Evolutionary conservation across 2,888 invertebrate species (phyloP).

Genomic region (Sinopyrophorus schimmeli): DNA sequence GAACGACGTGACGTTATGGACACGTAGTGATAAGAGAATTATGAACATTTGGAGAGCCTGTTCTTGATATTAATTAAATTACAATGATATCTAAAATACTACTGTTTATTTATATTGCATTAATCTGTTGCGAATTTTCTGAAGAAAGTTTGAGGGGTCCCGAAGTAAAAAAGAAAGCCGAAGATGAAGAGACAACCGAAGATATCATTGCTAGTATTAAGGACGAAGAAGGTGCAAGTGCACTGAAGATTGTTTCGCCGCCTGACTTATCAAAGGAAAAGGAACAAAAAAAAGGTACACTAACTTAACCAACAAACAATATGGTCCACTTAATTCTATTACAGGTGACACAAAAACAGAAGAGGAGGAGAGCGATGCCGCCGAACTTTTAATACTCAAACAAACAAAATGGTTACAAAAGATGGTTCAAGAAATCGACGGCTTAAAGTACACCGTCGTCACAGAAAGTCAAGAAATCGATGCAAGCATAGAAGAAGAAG

Average conservation of each 20-base stretch:
- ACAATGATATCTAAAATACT: conserved; percentile 41
- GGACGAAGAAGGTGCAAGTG: conserved; percentile 45
- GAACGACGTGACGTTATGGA: conserved; percentile 39
- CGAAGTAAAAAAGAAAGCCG: conserved; percentile 37
- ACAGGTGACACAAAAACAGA: conserved; percentile 26
- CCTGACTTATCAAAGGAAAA: conserved; percentile 54
- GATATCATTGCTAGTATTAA: conserved; percentile 48
- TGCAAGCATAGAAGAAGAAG: conserved; percentile 55
- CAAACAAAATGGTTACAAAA: conserved; percentile 54
- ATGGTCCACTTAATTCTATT: conserved; percentile 1
- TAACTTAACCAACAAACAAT: too few species aligned
- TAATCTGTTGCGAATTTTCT: conserved; percentile 48
- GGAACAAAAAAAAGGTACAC: conserved; percentile 48
- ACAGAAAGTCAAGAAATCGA: conserved; percentile 43
- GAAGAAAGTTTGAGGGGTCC: conserved; percentile 42
- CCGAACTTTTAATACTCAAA: conserved; percentile 48
- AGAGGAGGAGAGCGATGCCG: conserved; percentile 41
- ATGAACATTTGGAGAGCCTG: conserved; percentile 12
- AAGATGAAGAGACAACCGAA: conserved; percentile 39
- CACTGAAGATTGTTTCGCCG: conserved; percentile 50
- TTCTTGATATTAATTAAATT: too few species aligned
- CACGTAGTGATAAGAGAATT: conserved; percentile 42
- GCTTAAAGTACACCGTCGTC: conserved; percentile 51
- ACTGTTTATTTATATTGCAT: conserved; percentile 39
- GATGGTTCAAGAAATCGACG: conserved; percentile 55